These are phyloP conservation scores for Notospermus geniculatus DNA, from an alignment of 1,140 invertebrate genomes.

Conservation along the genomic window DNA sequence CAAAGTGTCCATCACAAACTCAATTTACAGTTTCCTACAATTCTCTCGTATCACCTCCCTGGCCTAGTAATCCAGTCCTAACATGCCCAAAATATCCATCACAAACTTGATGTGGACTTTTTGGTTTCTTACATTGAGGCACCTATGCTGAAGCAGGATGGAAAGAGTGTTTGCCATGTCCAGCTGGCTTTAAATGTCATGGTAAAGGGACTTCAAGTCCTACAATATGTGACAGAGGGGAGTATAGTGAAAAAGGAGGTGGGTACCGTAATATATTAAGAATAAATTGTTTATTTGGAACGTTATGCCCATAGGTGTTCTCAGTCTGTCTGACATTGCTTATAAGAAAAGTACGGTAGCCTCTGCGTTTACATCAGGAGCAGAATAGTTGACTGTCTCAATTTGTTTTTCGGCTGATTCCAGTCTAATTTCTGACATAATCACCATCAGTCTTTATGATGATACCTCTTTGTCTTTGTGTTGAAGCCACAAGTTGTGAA, in stretches of 20 bases:
- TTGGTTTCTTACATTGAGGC: neutral
- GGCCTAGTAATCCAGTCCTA: too few relatives aligned
- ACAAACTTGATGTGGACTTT: neutral
- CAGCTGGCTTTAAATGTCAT: slow-evolving; percentile 3
- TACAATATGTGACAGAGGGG: neutral
- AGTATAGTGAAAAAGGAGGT: too few relatives aligned
- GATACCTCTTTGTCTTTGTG: neutral
- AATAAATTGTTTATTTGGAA: too few relatives aligned
- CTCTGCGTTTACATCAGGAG: too few relatives aligned
- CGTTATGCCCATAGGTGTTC: slow-evolving; percentile 32
- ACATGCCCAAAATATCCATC: too few relatives aligned
- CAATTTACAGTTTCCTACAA: too few relatives aligned
- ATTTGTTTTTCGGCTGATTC: slow-evolving; percentile 29
- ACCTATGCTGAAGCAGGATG: neutral
- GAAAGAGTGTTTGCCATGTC: slow-evolving; percentile 3
- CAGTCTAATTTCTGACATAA: slow-evolving; percentile 32
- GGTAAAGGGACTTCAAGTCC: neutral
- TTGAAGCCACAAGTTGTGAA: slow-evolving; percentile 17
- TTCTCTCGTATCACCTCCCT: too few relatives aligned
- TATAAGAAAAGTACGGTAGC: too few relatives aligned
- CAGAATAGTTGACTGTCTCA: slow-evolving; percentile 21
- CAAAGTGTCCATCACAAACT: too few relatives aligned
- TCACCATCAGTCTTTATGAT: too few relatives aligned
- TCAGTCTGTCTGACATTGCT: too few relatives aligned
- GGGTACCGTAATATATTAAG: too few relatives aligned